phyloP scores from a whole-genome alignment of 2,888 invertebrate species.

The Loripinus fragilis region DNA sequence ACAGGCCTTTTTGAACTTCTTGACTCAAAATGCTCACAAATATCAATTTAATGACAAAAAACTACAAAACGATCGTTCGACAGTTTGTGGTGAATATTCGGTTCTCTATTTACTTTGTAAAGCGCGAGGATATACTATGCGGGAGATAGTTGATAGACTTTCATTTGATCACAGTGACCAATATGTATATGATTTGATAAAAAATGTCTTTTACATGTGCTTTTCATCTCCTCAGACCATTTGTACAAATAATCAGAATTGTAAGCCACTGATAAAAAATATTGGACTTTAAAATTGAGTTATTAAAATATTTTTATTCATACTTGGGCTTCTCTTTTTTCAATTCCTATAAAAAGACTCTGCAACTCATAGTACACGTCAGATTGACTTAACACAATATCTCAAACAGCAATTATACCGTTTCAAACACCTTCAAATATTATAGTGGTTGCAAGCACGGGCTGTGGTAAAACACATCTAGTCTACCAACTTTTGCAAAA shows the following conservation, averaged over 20 bases:
- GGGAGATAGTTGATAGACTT: background rate
- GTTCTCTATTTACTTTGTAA: background rate
- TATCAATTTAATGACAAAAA: background rate
- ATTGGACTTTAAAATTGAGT: background rate
- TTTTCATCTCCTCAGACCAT: background rate
- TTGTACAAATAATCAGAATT: background rate
- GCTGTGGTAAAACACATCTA: background rate
- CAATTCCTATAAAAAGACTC: background rate
- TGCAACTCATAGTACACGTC: no score
- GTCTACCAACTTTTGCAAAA: background rate
- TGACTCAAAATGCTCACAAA: background rate
- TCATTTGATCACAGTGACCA: background rate
- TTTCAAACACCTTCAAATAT: background rate
- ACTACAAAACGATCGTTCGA: background rate
- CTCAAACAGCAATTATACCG: no score
- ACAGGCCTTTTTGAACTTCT: background rate
- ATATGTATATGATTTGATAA: constrained; percentile 7
- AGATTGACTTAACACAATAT: no score
- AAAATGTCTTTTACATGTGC: background rate
- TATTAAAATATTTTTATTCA: background rate
- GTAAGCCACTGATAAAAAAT: background rate
- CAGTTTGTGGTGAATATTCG: background rate
- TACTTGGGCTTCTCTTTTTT: background rate
- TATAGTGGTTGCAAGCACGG: background rate
- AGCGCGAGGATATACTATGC: background rate